phyloP scores from a whole-genome alignment of 2,113 vertebrate species.

The Cercocebus atys region DNA sequence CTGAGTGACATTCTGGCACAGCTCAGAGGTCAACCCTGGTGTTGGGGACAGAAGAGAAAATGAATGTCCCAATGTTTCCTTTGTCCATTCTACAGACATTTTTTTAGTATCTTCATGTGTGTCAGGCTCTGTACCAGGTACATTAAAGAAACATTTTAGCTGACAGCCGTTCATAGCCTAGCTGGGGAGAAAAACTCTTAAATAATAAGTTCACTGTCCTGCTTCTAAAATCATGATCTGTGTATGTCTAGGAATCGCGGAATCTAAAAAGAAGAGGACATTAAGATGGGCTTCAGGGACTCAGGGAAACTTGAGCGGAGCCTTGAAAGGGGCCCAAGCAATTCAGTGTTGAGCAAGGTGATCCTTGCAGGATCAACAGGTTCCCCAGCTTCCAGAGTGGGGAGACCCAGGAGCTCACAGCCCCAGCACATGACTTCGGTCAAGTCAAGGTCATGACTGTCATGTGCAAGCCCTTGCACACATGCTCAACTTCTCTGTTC shows the following conservation, averaged over 20 bases:
- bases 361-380: not conserved
- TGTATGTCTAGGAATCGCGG: not conserved
- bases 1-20: not conserved
- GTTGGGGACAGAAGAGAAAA: not conserved
- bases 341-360: not conserved
- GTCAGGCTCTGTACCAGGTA: not conserved
- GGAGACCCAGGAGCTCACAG: not conserved
- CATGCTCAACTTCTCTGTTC: not conserved
- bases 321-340: not conserved
- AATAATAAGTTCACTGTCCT: not conserved
- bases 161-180: not conserved
- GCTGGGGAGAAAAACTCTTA: not conserved
- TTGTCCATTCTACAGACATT: not conserved
- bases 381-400: not conserved
- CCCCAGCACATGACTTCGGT: not conserved
- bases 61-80: not conserved
- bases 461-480: not conserved
- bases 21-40: not conserved
- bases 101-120: not conserved
- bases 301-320: not conserved
- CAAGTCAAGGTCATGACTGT: not conserved
- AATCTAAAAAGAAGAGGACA: not conserved
- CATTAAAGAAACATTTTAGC: not conserved
- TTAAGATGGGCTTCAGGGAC: not conserved
- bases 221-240: not conserved